A percentile compares a stretch with the other conserved stretches of the same genome.
Conservation (phyloP, 1,140 invertebrate genomes). For the Ceratitis capitata region DNA sequence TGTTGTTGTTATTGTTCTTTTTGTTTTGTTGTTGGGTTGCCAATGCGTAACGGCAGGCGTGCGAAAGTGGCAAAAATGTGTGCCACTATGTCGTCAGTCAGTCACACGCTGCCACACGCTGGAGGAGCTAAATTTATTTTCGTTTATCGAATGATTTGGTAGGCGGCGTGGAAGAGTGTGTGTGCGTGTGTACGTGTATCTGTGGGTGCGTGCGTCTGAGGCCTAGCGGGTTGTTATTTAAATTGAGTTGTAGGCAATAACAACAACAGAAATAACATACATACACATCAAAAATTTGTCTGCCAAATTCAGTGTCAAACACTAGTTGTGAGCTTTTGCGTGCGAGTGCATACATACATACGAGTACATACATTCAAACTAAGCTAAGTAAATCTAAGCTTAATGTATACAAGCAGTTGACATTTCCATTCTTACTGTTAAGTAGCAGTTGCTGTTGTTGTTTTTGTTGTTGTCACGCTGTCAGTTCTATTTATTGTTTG, state of each 20-base stretch:
- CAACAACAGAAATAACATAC: not conserved
- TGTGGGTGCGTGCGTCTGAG: not conserved
- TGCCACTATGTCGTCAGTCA: slow-evolving; percentile 16
- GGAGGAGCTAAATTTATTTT: slow-evolving; percentile 24
- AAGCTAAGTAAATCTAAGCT: not conserved
- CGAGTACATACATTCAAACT: not conserved
- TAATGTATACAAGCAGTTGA: slow-evolving; percentile 1
- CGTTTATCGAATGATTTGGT: not conserved
- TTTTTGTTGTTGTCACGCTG: not conserved
- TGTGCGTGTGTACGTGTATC: not conserved
- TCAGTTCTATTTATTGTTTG: not conserved
- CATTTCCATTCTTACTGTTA: not conserved
- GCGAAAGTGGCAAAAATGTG: not conserved
- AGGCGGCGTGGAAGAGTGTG: not conserved
- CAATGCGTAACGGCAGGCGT: not conserved
- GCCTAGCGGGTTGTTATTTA: not conserved
- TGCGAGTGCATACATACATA: not conserved
- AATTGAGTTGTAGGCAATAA: not conserved
- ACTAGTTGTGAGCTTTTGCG: not conserved
- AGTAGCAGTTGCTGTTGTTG: not conserved
- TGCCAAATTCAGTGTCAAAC: not conserved
- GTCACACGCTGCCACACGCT: not conserved
- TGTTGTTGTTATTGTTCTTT: too few relatives aligned
- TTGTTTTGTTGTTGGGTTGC: too few relatives aligned
- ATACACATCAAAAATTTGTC: not conserved